Conservation (phyloP, 2,797 vertebrate species). For the Halcyon smyrnensis region DNA sequence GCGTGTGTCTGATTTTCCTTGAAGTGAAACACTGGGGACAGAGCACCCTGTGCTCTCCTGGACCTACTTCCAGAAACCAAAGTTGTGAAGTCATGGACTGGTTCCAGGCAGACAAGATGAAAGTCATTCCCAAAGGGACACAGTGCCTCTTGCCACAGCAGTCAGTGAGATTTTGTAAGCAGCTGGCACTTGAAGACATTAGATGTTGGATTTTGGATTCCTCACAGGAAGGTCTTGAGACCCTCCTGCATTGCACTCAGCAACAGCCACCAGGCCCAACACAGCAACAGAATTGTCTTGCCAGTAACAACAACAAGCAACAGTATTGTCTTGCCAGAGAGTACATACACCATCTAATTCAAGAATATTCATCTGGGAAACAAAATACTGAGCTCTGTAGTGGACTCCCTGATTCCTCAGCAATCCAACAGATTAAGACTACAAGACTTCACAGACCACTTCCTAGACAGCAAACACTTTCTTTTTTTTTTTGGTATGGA, state of each 20-base stretch:
- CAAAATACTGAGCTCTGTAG: neutral
- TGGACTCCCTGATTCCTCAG: neutral
- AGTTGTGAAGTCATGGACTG: accelerated
- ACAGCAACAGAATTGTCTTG: neutral
- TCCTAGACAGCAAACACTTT: neutral
- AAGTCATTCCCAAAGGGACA: neutral
- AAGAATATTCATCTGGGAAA: neutral
- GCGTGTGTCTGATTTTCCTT: neutral
- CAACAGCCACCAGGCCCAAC: neutral
- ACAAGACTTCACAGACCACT: neutral
- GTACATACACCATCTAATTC: neutral
- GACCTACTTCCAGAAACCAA: accelerated
- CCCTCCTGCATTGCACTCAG: neutral
- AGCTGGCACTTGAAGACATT: neutral
- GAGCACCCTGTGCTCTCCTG: neutral
- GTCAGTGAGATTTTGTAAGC: neutral
- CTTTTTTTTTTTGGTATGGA: neutral
- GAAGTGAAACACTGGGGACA: neutral
- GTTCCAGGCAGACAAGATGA: neutral
- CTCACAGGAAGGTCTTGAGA: neutral
- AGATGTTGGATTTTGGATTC: neutral
- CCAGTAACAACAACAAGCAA: neutral
- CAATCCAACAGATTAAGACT: neutral
- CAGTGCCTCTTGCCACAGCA: neutral
- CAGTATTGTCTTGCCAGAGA: neutral